Percentiles rank a stretch among this genome's conserved stretches.
Conservation (phyloP, 2,797 vertebrate genomes). For the Anabas testudineus region DNA sequence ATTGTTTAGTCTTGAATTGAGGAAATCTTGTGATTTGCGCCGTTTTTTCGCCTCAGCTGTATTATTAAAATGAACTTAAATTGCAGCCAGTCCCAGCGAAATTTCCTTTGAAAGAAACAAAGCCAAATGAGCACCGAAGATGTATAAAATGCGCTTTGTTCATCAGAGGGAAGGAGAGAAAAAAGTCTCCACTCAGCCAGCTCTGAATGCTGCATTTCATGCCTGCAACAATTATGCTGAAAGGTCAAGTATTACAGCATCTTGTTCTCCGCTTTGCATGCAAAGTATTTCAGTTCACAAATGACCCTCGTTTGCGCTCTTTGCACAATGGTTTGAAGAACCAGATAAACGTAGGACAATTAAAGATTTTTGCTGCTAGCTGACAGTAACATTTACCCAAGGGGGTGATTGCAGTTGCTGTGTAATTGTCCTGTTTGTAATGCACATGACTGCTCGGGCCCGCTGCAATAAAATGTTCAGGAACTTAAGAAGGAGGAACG, state of each 20-base stretch:
- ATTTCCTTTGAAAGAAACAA: slow-evolving; percentile 90
- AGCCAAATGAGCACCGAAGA: slow-evolving; percentile 83
- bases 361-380: slow-evolving; percentile 94
- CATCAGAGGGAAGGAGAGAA: slow-evolving; percentile 77
- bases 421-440: slow-evolving; percentile 90
- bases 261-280: slow-evolving; percentile 98
- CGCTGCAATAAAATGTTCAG: slow-evolving; percentile 65
- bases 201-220: slow-evolving; percentile 97
- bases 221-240: slow-evolving; percentile 98
- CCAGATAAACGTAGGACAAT: slow-evolving; percentile 98
- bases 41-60: not conserved
- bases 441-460: slow-evolving; percentile 68
- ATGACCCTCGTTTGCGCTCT: slow-evolving; percentile 96
- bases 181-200: slow-evolving; percentile 91
- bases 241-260: slow-evolving; percentile 99
- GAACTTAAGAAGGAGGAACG: slow-evolving; percentile 54
- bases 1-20: slow-evolving; percentile 43
- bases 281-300: slow-evolving; percentile 98
- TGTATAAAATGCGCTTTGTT: slow-evolving; percentile 94
- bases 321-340: slow-evolving; percentile 96
- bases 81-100: slow-evolving; percentile 91
- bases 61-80: slow-evolving; percentile 88
- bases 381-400: slow-evolving; percentile 95
- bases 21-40: slow-evolving; percentile 49
- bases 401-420: slow-evolving; percentile 96